A percentile compares a stretch with the other conserved stretches of the same genome.
Conservation (phyloP, 2,888 invertebrate genomes). For the Dioctria linearis region DNA sequence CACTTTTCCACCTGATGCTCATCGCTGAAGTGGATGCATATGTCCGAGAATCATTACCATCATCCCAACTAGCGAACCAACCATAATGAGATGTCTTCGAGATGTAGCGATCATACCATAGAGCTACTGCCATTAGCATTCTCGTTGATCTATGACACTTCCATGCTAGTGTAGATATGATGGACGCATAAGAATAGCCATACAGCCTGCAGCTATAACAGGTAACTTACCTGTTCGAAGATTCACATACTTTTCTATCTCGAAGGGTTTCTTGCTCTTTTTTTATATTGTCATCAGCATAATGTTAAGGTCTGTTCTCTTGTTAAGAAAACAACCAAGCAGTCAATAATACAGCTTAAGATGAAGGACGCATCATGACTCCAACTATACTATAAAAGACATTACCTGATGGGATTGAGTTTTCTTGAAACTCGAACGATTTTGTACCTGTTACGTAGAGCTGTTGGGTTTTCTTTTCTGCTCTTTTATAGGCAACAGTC, state of each 20-base stretch:
- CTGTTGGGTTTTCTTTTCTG: constrained; percentile 23
- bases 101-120: constrained; percentile 41
- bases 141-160: constrained; percentile 51
- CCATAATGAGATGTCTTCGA: constrained; percentile 13
- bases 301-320: constrained; percentile 29
- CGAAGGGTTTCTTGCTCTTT: not conserved
- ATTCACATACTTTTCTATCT: not conserved
- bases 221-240: constrained; percentile 6
- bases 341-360: constrained; percentile 41
- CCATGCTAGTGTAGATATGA: constrained; percentile 26
- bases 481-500: constrained; percentile 4
- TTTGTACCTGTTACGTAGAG: not conserved
- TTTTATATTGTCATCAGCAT: constrained; percentile 41
- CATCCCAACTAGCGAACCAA: not conserved
- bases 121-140: constrained; percentile 47
- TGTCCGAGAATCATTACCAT: constrained; percentile 31
- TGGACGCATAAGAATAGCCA: constrained; percentile 21
- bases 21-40: constrained; percentile 15
- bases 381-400: constrained; percentile 33
- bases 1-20: constrained; percentile 10
- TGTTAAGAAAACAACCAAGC: constrained; percentile 50
- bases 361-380: constrained; percentile 45
- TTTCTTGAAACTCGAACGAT: constrained; percentile 28
- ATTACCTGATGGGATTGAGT: constrained; percentile 19
- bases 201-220: not conserved